These are phyloP conservation scores for Cheilosia scutellata DNA, from an alignment of 2,888 invertebrate species.

Conservation along the genomic window DNA sequence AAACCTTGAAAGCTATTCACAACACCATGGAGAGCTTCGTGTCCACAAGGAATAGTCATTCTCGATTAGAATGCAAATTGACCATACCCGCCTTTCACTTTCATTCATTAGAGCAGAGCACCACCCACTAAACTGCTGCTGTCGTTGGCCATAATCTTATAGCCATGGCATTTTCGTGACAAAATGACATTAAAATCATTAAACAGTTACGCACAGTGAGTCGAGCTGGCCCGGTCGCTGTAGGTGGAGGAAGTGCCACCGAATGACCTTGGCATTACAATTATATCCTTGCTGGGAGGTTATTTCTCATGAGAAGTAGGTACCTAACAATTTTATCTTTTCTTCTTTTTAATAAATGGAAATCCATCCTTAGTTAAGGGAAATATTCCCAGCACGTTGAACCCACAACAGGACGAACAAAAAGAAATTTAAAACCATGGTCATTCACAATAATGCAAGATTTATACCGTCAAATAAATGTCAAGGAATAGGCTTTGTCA, in stretches of 20 bases:
- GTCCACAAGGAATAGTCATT: slow-evolving; percentile 65
- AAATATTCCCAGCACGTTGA: background rate
- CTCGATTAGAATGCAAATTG: slow-evolving; percentile 70
- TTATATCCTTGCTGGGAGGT: slow-evolving; percentile 37
- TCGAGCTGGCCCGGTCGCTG: slow-evolving; percentile 38
- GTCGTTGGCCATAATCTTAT: background rate
- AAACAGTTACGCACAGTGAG: slow-evolving; percentile 71
- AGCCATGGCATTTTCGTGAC: slow-evolving; percentile 51
- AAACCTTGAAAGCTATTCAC: slow-evolving; percentile 48
- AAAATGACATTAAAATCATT: slow-evolving; percentile 68
- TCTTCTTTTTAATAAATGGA: too few relatives aligned
- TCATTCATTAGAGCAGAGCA: slow-evolving; percentile 20
- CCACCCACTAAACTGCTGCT: background rate
- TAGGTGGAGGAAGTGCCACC: slow-evolving; percentile 23
- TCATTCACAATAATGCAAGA: slow-evolving; percentile 13
- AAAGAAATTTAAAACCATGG: slow-evolving; percentile 16
- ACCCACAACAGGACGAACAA: background rate
- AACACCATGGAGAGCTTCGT: slow-evolving; percentile 47
- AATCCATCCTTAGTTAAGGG: too few relatives aligned
- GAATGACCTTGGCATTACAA: slow-evolving; percentile 42
- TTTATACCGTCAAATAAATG: slow-evolving; percentile 23
- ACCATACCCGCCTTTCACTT: slow-evolving; percentile 41
- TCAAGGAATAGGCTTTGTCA: slow-evolving; percentile 4
- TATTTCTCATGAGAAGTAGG: background rate
- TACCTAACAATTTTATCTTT: slow-evolving; percentile 28